Conservation (phyloP, 92 coral and sea anemone genomes). For the Meandrina meandrites region DNA sequence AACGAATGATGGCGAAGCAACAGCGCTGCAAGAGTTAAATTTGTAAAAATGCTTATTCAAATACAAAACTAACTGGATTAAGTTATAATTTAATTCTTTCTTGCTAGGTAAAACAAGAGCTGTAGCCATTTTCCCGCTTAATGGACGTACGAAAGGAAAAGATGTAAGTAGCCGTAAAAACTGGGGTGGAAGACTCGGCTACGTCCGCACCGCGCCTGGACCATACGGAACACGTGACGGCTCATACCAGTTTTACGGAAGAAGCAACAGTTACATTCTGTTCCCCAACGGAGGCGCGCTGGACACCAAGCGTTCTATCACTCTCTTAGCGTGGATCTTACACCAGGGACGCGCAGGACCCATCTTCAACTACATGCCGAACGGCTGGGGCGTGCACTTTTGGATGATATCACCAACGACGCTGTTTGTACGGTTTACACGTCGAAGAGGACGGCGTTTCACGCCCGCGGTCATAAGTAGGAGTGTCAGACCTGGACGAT, state of each 20-base stretch:
- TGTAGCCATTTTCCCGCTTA: slow-evolving; percentile 50
- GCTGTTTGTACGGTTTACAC: slow-evolving; percentile 46
- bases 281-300: slow-evolving; percentile 53
- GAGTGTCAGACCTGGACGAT: slow-evolving; percentile 25
- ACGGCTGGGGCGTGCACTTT: slow-evolving; percentile 54
- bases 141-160: slow-evolving; percentile 21
- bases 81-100: background rate
- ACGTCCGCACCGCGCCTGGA: slow-evolving; percentile 54
- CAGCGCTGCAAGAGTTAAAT: too few relatives aligned
- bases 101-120: slow-evolving; percentile 3
- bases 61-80: background rate
- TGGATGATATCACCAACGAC: slow-evolving; percentile 43
- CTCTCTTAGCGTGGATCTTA: slow-evolving; percentile 67
- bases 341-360: slow-evolving; percentile 69
- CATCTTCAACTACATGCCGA: slow-evolving; percentile 52
- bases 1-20: too few relatives aligned
- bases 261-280: slow-evolving; percentile 52
- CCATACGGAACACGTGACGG: slow-evolving; percentile 63
- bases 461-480: slow-evolving; percentile 24
- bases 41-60: too few relatives aligned
- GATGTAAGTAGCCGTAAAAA: slow-evolving; percentile 37
- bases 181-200: slow-evolving; percentile 24
- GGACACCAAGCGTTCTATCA: slow-evolving; percentile 66
- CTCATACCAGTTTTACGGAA: slow-evolving; percentile 59
- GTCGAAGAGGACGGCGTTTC: slow-evolving; percentile 37